Base-by-base conservation (phyloP, 1,140 invertebrate genomes). In the Pollicipes pollicipes region DNA sequence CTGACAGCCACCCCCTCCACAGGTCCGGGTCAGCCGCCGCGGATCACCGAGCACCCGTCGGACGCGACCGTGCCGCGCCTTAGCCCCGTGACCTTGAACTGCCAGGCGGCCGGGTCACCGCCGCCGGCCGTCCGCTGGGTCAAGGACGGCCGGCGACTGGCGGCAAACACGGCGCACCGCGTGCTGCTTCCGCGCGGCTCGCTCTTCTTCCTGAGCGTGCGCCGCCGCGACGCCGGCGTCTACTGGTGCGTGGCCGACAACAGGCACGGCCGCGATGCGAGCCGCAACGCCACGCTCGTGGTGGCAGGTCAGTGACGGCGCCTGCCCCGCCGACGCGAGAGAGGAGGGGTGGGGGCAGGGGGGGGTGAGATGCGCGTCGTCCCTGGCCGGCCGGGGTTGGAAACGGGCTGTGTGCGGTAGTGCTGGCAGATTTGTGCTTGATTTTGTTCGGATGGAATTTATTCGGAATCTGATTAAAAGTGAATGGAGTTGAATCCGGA, bases 221-320 rank as follows among this genome's bases (percentile, higher is more conserved):
- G 90, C 78, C 89, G 92, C 77, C 89, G 89, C 73, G 93, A 96
- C 79, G 89, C 90, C 69, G 93, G 93, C 16, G 85, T 91, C 70
- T 98, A 97, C 79, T 95, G 92, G 88, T 97, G 95, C 82, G 89
- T 93, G 74, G 95, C 95, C 29, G 87, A 86, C 73, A 98, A 97
- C 81, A 80, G 84, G 69, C 90, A 89, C 30, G 93, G 93, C 76
- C 87, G 86, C 76, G 90, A 87, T 66, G 84, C 86, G 76, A 95
- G 92, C 80, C 86, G 88, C 73, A 96, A 97, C 83, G 95, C 93
- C 75, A 93, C 92, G 63, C 84, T 97, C 70, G 89, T 91, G 81
- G 91, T 97, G 77, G 93, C 94, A 82, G 89, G 93, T 97, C 84
- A 88, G 72, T 74, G 28, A 27, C 16, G 30, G 16, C 3, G n/a